Percentiles rank a stretch among this genome's conserved stretches.
Conservation (phyloP, 2,888 invertebrate genomes). For the Nymphalis c-album region DNA sequence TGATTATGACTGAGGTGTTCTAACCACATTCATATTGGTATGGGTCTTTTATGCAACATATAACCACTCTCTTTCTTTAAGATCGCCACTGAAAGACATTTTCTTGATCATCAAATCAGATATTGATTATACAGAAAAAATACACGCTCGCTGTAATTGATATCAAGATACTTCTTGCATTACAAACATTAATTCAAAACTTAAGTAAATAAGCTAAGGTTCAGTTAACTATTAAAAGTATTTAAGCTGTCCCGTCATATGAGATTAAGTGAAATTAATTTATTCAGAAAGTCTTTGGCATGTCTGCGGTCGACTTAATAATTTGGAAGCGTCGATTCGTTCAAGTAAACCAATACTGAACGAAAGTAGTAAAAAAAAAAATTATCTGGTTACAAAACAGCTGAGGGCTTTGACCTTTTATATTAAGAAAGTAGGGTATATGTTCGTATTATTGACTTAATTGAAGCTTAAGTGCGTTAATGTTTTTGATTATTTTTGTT, state of each 20-base stretch:
- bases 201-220: background rate
- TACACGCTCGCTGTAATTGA: no score
- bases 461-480: background rate
- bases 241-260: background rate
- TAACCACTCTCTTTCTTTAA: no score
- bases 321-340: conserved; percentile 11
- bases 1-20: no score
- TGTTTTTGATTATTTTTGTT: background rate
- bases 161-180: no score
- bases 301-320: conserved; percentile 14
- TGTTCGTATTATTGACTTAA: conserved; percentile 19
- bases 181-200: no score
- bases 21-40: no score
- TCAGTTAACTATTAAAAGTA: background rate
- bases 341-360: conserved; percentile 19
- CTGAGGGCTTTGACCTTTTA: conserved; percentile 46
- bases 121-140: no score
- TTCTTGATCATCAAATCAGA: no score
- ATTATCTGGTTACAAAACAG: conserved; percentile 41
- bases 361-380: conserved; percentile 36
- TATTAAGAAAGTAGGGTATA: conserved; percentile 37
- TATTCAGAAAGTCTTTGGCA: background rate
- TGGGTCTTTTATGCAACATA: no score
- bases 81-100: no score
- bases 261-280: conserved; percentile 6